Evolutionary conservation across 1,140 invertebrate species (phyloP).

Genomic region (Chironomus tepperi): DNA sequence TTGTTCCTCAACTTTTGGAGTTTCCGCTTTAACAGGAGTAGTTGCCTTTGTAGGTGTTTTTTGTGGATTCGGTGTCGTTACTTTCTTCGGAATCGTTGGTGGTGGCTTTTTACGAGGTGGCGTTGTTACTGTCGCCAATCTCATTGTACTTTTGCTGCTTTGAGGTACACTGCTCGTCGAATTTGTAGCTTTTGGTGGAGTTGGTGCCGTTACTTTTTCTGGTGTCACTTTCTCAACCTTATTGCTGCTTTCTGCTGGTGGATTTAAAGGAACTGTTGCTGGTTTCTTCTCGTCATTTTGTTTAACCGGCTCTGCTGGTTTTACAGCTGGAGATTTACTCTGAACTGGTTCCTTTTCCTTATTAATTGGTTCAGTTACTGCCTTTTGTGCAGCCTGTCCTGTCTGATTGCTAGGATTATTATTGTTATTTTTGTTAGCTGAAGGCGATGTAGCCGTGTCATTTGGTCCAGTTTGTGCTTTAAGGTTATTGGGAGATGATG

Average conservation of each 20-base stretch:
- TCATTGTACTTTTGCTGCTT: background rate
- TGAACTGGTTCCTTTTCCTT: background rate
- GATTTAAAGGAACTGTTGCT: background rate
- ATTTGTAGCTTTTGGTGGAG: background rate
- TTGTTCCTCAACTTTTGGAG: too few relatives aligned
- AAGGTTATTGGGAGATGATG: background rate
- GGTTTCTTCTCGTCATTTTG: background rate
- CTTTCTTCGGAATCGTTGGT: conserved; percentile 19
- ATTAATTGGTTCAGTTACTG: background rate
- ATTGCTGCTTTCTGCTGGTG: background rate
- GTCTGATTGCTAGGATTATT: too few relatives aligned
- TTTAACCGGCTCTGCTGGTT: background rate
- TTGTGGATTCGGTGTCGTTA: background rate
- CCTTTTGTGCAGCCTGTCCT: background rate
- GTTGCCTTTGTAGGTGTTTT: background rate
- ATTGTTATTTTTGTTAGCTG: too few relatives aligned
- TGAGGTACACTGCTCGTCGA: background rate
- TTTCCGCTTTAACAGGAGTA: conserved; percentile 7
- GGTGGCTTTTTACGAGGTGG: background rate
- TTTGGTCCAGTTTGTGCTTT: background rate
- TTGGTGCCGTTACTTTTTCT: background rate
- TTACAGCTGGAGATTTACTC: background rate
- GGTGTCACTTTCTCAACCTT: background rate
- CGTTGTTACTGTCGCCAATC: background rate
- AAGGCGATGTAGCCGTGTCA: background rate